These are phyloP conservation scores for Bibio marci DNA, from an alignment of 2,888 invertebrate genomes.

Conservation along the genomic window DNA sequence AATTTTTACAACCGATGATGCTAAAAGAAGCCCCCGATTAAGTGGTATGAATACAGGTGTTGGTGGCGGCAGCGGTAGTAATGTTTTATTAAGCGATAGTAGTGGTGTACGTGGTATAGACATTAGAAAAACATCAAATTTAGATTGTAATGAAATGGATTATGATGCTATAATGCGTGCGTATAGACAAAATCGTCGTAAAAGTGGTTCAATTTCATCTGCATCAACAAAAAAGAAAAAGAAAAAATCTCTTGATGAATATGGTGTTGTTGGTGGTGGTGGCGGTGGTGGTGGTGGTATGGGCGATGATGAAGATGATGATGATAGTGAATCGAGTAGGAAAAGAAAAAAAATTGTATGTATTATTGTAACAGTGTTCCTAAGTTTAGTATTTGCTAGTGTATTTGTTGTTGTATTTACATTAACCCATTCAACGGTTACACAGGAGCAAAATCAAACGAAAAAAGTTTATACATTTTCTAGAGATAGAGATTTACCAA, in stretches of 20 bases:
- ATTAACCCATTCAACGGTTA: conserved; percentile 51
- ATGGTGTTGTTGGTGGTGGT: neutral
- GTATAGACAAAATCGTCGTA: conserved; percentile 23
- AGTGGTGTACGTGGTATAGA: neutral
- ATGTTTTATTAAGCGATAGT: neutral
- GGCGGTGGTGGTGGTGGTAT: neutral
- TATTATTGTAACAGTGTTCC: conserved; percentile 52
- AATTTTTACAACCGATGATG: conserved; percentile 22
- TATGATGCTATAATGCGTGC: conserved; percentile 25
- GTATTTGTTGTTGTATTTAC: conserved; percentile 63
- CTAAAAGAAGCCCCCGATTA: conserved; percentile 26
- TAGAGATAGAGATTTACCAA: conserved; percentile 29
- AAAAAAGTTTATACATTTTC: conserved; percentile 48
- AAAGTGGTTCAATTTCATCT: conserved; percentile 2
- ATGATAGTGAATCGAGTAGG: conserved; percentile 43
- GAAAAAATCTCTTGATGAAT: neutral
- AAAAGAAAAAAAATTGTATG: conserved; percentile 51
- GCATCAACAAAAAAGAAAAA: neutral
- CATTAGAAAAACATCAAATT: conserved; percentile 22
- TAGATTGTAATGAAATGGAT: conserved; percentile 12
- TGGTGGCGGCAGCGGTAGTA: too few relatives aligned
- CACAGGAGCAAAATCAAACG: conserved; percentile 42
- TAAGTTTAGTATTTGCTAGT: conserved; percentile 54
- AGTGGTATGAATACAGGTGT: too few relatives aligned
- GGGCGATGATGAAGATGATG: conserved; percentile 27